Percentiles rank a stretch among this genome's conserved stretches.
Evolutionary conservation across 2,797 vertebrate genomes (phyloP).

Genomic region (Oceanodroma leucorhoa): DNA sequence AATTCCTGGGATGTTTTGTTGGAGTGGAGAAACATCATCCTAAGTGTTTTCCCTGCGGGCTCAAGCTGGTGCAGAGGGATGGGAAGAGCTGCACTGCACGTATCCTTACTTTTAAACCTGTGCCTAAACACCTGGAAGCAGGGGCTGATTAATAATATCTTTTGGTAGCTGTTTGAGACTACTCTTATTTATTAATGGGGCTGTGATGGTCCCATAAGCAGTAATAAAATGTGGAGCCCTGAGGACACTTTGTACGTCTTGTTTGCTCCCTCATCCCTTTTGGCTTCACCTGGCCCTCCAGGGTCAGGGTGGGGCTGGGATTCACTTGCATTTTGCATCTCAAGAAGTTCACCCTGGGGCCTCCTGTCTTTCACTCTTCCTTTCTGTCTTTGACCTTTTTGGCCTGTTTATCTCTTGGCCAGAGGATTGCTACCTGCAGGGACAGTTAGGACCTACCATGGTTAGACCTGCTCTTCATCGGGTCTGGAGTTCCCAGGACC

Average conservation of each 20-base stretch:
- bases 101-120: background rate
- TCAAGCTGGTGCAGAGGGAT: background rate
- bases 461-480: background rate
- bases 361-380: background rate
- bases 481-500: background rate
- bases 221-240: background rate
- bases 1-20: background rate
- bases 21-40: background rate
- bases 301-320: background rate
- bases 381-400: background rate
- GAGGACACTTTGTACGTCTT: background rate
- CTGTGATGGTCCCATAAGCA: background rate
- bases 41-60: background rate
- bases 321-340: background rate
- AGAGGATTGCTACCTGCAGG: background rate
- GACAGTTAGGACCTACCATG: background rate
- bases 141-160: background rate
- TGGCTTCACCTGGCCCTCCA: background rate
- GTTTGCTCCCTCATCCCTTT: fast-evolving
- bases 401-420: background rate
- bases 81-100: background rate
- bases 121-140: background rate
- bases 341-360: background rate
- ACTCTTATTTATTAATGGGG: fast-evolving
- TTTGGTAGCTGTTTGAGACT: background rate